A percentile compares a stretch with the other conserved stretches of the same genome.
These are phyloP conservation scores for Pelmatolapia mariae DNA, from an alignment of 2,113 vertebrate genomes.

Conservation along the genomic window DNA sequence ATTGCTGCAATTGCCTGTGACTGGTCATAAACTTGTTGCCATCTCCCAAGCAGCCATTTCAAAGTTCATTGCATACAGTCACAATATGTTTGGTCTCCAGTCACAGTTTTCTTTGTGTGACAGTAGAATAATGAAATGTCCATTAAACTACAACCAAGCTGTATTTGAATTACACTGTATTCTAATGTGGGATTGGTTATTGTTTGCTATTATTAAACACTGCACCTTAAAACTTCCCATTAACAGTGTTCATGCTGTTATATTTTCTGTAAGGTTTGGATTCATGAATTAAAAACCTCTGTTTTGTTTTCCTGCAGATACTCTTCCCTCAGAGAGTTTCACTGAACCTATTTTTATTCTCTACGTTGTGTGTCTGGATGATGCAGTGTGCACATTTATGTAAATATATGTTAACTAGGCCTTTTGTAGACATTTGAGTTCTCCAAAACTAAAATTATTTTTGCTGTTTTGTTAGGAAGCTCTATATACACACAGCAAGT, in stretches of 20 bases:
- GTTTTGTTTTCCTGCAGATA: not conserved
- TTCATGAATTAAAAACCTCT: not conserved
- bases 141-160: not conserved
- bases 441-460: not conserved
- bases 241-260: not conserved
- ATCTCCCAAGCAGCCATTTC: not conserved
- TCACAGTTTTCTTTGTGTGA: not conserved
- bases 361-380: not conserved
- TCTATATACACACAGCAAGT: not conserved
- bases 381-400: not conserved
- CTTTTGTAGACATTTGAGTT: not conserved
- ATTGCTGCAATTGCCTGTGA: not conserved
- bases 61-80: not conserved
- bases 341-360: not conserved
- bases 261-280: not conserved
- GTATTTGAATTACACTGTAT: not conserved
- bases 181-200: not conserved
- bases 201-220: not conserved
- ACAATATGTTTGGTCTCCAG: not conserved
- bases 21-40: not conserved
- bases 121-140: not conserved
- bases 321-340: not conserved
- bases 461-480: not conserved
- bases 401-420: conserved; percentile 20
- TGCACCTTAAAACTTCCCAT: not conserved